Conservation (phyloP, 1,140 invertebrate species). For the Laupala kohalensis region DNA sequence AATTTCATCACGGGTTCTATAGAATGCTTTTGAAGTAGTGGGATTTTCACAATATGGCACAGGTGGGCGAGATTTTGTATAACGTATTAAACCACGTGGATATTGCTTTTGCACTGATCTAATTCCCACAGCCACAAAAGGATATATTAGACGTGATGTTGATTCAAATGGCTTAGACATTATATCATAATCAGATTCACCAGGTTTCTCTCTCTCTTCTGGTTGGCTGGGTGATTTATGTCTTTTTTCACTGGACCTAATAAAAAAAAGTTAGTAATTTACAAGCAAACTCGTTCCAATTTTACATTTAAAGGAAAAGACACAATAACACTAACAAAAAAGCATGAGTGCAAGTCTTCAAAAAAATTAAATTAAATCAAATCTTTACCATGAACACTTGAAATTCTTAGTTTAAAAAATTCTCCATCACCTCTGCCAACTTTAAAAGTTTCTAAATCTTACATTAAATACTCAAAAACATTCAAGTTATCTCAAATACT, state of each 20-base stretch:
- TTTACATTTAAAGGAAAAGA: not conserved
- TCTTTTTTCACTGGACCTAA: slow-evolving; percentile 7
- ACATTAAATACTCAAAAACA: no score
- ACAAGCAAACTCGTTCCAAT: no score
- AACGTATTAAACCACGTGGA: slow-evolving; percentile 1
- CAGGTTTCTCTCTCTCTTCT: not conserved
- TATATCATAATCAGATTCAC: not conserved
- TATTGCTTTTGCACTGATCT: slow-evolving; percentile 3
- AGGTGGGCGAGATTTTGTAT: slow-evolving; percentile 3
- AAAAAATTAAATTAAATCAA: no score
- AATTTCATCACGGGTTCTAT: not conserved
- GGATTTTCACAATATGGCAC: slow-evolving; percentile 9
- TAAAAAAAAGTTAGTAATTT: no score
- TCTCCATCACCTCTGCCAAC: no score
- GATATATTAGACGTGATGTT: not conserved
- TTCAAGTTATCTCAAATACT: no score
- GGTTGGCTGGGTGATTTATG: slow-evolving; percentile 1
- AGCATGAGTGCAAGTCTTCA: no score
- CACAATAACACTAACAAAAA: not conserved
- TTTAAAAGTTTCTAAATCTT: no score
- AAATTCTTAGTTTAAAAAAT: no score
- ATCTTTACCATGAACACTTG: no score
- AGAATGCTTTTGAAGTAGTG: not conserved
- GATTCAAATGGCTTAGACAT: slow-evolving; percentile 8
- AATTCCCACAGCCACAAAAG: not conserved